Conservation (phyloP, 37 sponge, comb jelly and placozoan genomes). For the Cliona cf. orientalis region DNA sequence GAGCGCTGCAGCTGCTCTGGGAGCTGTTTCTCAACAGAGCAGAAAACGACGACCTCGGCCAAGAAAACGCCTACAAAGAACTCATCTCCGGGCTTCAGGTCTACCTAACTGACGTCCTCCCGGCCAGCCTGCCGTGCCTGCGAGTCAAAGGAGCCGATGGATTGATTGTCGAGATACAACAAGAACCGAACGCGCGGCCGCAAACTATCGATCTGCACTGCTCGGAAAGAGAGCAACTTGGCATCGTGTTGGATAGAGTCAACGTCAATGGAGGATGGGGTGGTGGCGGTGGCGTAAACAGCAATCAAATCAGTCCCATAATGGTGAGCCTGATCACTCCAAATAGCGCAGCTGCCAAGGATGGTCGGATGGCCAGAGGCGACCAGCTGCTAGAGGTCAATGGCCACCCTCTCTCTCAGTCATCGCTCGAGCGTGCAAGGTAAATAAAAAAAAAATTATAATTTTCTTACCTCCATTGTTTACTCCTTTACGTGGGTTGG, state of each 20-base stretch:
- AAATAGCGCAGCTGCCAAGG: conserved; percentile 43
- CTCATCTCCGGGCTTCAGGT: conserved; percentile 71
- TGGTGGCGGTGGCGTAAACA: neutral
- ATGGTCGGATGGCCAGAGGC: conserved; percentile 51
- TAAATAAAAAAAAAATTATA: no score
- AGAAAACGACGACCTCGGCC: conserved; percentile 16
- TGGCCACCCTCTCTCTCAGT: conserved; percentile 55
- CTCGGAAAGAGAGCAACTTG: conserved; percentile 34
- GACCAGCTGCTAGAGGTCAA: conserved; percentile 78
- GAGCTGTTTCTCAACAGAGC: conserved; percentile 19
- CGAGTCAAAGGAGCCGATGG: conserved; percentile 14
- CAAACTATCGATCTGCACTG: conserved; percentile 51
- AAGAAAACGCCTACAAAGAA: conserved; percentile 22
- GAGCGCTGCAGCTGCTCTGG: conserved; percentile 67
- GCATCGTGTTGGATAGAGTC: conserved; percentile 54
- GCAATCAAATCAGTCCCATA: conserved; percentile 25
- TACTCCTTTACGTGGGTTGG: no score
- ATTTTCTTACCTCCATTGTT: neutral
- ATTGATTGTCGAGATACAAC: conserved; percentile 1
- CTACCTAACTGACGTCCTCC: conserved; percentile 69
- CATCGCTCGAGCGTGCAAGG: conserved; percentile 80
- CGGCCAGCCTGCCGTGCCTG: conserved; percentile 42
- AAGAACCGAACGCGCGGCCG: neutral
- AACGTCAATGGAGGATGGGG: neutral
- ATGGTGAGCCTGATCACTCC: conserved; percentile 67